Percentiles rank a stretch among this genome's conserved stretches.
These are phyloP conservation scores for Smittia aterrima DNA, from an alignment of 2,888 invertebrate genomes.

Conservation along the genomic window DNA sequence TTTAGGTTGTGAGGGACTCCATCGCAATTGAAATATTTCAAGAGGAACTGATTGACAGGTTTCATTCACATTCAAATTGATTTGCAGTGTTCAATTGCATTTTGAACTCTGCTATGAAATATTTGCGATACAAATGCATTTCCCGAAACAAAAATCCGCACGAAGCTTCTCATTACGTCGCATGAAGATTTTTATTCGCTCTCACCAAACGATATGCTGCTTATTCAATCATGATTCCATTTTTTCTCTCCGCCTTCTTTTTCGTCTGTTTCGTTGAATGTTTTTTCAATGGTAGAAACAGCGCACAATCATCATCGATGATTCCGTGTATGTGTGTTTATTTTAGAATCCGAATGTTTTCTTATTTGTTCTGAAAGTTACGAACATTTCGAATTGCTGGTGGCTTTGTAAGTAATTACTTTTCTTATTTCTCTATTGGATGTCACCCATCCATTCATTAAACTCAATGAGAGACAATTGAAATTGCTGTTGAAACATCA, in stretches of 20 bases:
- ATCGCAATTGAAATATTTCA: too few relatives aligned
- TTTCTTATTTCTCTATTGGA: slow-evolving; percentile 11
- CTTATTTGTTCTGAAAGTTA: not conserved
- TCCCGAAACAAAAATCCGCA: not conserved
- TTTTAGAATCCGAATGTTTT: not conserved
- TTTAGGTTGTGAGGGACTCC: too few relatives aligned
- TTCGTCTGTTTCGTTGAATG: slow-evolving; percentile 17
- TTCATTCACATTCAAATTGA: too few relatives aligned
- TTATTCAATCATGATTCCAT: slow-evolving; percentile 24
- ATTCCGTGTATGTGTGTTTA: not conserved
- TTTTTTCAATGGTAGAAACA: slow-evolving; percentile 11
- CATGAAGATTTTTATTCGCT: not conserved
- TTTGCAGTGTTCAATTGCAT: too few relatives aligned
- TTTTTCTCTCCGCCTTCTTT: slow-evolving; percentile 30
- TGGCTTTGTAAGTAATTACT: slow-evolving; percentile 33
- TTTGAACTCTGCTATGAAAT: too few relatives aligned
- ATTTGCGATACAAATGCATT: too few relatives aligned
- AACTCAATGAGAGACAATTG: not conserved
- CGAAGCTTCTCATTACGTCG: not conserved
- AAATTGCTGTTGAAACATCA: not conserved
- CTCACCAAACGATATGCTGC: slow-evolving; percentile 1
- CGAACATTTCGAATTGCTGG: not conserved
- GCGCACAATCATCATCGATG: not conserved
- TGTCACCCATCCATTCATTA: not conserved
- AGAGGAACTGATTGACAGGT: too few relatives aligned